Evolutionary conservation across 2,888 invertebrate species (phyloP).

Genomic region (Hemithea aestivaria): DNA sequence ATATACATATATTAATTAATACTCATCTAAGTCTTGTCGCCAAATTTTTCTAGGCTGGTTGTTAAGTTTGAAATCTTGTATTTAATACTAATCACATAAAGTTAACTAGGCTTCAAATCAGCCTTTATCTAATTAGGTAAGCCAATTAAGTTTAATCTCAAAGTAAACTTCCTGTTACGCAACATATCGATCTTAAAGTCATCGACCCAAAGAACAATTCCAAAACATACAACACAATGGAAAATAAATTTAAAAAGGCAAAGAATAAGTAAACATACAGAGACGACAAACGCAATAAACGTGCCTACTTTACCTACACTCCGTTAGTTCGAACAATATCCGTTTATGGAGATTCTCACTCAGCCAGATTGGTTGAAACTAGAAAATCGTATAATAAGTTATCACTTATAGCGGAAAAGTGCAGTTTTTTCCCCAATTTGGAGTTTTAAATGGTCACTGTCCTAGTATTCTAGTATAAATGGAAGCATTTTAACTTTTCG

Average conservation of each 20-base stretch:
- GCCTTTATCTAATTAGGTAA: conserved; percentile 2
- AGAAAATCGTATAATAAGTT: conserved; percentile 67
- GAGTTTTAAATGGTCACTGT: conserved; percentile 55
- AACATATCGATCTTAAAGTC: conserved; percentile 31
- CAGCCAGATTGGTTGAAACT: conserved; percentile 61
- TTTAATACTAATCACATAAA: too few relatives aligned
- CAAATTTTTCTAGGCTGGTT: too few relatives aligned
- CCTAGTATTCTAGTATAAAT: too few relatives aligned
- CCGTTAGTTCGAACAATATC: conserved; percentile 55
- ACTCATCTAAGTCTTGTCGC: too few relatives aligned
- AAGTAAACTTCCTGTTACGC: conserved; percentile 20
- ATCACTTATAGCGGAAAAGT: conserved; percentile 55
- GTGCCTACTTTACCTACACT: conserved; percentile 45
- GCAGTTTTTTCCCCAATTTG: conserved; percentile 50
- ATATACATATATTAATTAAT: too few relatives aligned
- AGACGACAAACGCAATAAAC: conserved; percentile 29
- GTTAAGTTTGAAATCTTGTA: too few relatives aligned
- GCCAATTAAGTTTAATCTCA: conserved; percentile 6
- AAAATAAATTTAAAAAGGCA: conserved; percentile 49
- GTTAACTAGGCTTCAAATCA: too few relatives aligned
- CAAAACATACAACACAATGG: conserved; percentile 48
- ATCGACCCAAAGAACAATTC: conserved; percentile 36
- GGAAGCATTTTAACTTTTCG: too few relatives aligned
- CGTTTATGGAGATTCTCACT: conserved; percentile 65
- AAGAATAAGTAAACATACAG: conserved; percentile 39